Percentiles rank a stretch among this genome's conserved stretches.
Conservation (phyloP, 2,888 invertebrate species). For the Acheta domesticus region DNA sequence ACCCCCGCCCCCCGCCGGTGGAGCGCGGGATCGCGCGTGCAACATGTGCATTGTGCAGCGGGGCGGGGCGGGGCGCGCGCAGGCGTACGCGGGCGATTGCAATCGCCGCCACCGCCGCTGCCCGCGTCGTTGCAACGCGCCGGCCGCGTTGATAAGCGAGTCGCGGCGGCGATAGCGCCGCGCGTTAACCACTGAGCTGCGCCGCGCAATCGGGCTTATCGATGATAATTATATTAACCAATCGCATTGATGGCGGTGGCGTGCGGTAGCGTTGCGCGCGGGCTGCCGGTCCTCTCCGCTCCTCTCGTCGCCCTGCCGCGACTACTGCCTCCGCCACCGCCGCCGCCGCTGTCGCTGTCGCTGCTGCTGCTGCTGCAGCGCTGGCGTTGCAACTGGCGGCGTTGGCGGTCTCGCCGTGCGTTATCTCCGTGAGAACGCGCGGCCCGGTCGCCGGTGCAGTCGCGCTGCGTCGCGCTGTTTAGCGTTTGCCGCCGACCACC, state of each 20-base stretch:
- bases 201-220: constrained; percentile 3
- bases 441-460: not conserved
- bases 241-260: not conserved
- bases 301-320: no score
- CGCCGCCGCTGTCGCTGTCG: not conserved
- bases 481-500: constrained; percentile 4
- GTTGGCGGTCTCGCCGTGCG: not conserved
- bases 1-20: not conserved
- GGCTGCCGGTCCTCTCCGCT: no score
- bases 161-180: not conserved
- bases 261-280: not conserved
- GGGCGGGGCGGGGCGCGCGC: no score
- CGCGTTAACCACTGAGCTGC: constrained; percentile 1
- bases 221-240: constrained; percentile 18
- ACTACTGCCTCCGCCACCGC: no score
- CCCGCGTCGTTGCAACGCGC: not conserved
- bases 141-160: not conserved
- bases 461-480: not conserved
- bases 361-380: not conserved
- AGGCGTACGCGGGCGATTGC: no score
- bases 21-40: no score
- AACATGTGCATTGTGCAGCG: no score
- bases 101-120: not conserved
- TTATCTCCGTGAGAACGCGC: not conserved
- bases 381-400: not conserved